Conservation (phyloP, 2,113 vertebrate species). For the Brevimyrus niger region DNA sequence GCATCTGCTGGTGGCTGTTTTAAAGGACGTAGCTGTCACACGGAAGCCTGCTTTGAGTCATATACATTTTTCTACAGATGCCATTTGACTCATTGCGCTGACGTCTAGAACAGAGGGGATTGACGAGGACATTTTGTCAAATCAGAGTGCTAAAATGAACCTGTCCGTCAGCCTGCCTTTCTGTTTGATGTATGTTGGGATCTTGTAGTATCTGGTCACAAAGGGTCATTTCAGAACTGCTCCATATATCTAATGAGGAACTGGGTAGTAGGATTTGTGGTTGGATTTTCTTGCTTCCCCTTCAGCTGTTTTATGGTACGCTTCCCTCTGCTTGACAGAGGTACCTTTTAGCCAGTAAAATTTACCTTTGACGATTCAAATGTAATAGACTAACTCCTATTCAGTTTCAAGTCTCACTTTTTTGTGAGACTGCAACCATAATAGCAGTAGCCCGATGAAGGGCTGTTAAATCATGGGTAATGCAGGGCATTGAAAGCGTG, state of each 20-base stretch:
- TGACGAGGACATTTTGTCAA: background rate
- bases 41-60: background rate
- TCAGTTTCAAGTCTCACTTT: background rate
- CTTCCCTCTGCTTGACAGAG: background rate
- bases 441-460: background rate
- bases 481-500: background rate
- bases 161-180: background rate
- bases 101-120: background rate
- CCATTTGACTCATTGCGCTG: background rate
- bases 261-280: no score
- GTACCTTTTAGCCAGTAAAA: background rate
- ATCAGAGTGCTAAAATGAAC: background rate
- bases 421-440: background rate
- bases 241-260: background rate
- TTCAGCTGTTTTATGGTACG: background rate
- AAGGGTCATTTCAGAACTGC: background rate
- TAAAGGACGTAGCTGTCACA: background rate
- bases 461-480: background rate
- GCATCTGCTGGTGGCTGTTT: background rate
- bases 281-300: background rate
- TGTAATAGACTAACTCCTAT: background rate
- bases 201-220: background rate
- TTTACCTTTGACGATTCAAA: background rate
- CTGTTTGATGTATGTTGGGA: background rate
- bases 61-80: background rate